Evolutionary conservation across 2,113 vertebrate species (phyloP).

Genomic region (Sceloporus undulatus): DNA sequence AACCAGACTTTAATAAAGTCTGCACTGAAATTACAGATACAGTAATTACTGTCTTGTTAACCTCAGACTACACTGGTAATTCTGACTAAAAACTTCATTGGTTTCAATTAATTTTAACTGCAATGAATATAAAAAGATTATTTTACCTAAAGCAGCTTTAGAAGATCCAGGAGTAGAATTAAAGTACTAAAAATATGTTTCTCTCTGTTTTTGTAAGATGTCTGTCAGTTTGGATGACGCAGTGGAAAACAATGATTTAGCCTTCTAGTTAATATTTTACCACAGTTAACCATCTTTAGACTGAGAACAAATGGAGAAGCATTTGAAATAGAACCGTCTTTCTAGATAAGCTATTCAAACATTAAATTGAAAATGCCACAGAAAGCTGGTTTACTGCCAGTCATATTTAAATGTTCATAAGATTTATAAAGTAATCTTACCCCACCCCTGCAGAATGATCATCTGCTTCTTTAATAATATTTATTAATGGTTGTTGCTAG

Average conservation of each 20-base stretch:
- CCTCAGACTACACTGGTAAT: not conserved
- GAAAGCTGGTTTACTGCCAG: not conserved
- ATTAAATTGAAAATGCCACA: not conserved
- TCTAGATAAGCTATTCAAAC: constrained; percentile 4
- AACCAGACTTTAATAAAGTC: not conserved
- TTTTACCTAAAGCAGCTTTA: constrained; percentile 12
- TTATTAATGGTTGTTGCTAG: not conserved
- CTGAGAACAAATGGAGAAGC: not conserved
- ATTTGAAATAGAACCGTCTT: not conserved
- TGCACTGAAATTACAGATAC: not conserved
- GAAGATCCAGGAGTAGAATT: not conserved
- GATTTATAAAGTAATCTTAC: not conserved
- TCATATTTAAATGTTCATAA: not conserved
- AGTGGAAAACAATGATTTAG: constrained; percentile 20
- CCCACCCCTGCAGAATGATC: not conserved
- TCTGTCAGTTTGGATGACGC: not conserved
- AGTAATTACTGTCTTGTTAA: not conserved
- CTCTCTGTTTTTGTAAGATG: not conserved
- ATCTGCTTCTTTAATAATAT: not conserved
- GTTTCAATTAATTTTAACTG: not conserved
- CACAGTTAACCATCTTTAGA: not conserved
- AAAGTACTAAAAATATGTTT: constrained; percentile 28
- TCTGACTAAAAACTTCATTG: not conserved
- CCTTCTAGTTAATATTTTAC: constrained; percentile 22
- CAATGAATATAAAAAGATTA: not conserved